phyloP scores from a whole-genome alignment of 2,888 invertebrate species.

The Ophioninae sp. region DNA sequence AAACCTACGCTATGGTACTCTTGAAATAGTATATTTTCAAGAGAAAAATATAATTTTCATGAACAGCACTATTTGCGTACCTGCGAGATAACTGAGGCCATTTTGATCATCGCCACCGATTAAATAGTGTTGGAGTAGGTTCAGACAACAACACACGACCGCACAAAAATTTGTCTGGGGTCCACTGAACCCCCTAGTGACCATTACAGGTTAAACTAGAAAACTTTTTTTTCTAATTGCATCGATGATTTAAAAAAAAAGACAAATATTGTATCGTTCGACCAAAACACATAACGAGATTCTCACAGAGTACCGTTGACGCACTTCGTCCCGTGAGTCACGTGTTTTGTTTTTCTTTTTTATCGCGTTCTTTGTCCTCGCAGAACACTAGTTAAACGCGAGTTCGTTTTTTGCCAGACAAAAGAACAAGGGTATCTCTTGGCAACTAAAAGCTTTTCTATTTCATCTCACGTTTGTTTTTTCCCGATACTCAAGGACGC shows the following conservation, averaged over 20 bases:
- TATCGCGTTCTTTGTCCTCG: not conserved
- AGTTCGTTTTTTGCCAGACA: not conserved
- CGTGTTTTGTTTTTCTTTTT: not conserved
- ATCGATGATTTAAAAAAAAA: not conserved
- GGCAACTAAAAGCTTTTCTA: conserved; percentile 21
- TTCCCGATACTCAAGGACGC: not conserved
- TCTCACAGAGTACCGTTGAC: not conserved
- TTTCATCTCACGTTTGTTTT: conserved; percentile 24
- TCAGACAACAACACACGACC: no score
- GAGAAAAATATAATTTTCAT: no score
- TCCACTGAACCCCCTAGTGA: no score
- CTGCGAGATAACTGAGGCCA: no score
- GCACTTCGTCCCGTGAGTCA: not conserved
- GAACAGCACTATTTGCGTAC: no score
- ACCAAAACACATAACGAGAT: not conserved
- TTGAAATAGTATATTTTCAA: no score
- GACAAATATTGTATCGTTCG: not conserved
- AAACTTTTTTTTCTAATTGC: not conserved
- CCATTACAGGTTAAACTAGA: no score
- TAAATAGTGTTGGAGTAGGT: no score
- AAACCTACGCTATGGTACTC: no score
- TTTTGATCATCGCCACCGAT: no score
- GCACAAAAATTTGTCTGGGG: no score
- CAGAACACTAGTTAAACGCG: not conserved
- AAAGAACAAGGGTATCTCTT: not conserved